Evolutionary conservation across 2,888 invertebrate genomes (phyloP), one percentile per base, ranked within the genome.

Genomic region (Eubasilissa splendida): DNA sequence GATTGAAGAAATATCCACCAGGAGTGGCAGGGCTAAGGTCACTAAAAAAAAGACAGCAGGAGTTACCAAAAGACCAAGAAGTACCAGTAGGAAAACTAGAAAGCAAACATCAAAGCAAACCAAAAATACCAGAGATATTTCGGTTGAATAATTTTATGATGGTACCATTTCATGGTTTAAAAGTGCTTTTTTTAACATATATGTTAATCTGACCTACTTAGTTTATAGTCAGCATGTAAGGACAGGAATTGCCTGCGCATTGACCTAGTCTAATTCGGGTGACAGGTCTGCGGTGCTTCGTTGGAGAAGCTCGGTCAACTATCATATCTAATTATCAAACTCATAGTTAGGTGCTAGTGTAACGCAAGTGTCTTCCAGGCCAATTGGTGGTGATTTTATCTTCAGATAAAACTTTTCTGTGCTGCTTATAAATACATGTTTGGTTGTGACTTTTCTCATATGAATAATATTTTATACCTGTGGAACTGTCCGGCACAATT

Each of bases 61-160:
- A 9, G 89, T 88, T 85, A 87, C 88, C 71, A 88, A 88, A 83
- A 86, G 87, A 80, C 86, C 89, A 10, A 86, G 90, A 2, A 90
- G 90, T 85, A 88, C 86, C 79, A 90, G 90, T 33, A 85, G 89
- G 76, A 87, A 88, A 78, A 90, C 90, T 1, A 87, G 90, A 81
- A 90, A 90, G 83, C 89, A 90, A 84, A 85, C 89, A 4, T 80
- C 65, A 12, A 70, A 73, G 42, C 42, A 42, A 42, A 42, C 42
- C 42, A 42, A 42, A 42, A 42, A 42, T 31, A 53, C 53, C 33
- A 70, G 70, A 33, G 76, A 76, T 22, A 50, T 59, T 9, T 76
- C 80, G 3, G 53, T 71, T 5, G 80, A 80, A 76, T 80, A 56
- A 56, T 9, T 9, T 58, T 42, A 42, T 7, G 42, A 7, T 7